Evolutionary conservation across 1,140 invertebrate genomes (phyloP).

Genomic region (Sitophilus oryzae): DNA sequence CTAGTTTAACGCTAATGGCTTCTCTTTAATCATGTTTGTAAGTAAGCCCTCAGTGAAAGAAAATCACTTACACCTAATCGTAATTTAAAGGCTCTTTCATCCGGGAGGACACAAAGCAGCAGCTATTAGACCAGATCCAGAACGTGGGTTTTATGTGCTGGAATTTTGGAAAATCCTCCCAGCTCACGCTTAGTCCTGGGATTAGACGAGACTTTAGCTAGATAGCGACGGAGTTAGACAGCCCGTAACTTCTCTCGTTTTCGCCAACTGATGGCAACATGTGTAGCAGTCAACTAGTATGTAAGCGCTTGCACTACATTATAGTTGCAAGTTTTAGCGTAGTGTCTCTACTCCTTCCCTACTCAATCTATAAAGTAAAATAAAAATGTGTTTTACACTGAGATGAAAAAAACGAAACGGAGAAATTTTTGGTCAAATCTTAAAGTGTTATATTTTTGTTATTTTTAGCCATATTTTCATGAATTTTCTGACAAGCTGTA

Average conservation of each 20-base stretch:
- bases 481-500: too few relatives aligned
- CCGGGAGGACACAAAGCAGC: slow-evolving; percentile 21
- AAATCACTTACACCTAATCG: slow-evolving; percentile 27
- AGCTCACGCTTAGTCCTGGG: slow-evolving; percentile 28
- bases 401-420: too few relatives aligned
- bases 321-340: neutral
- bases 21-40: slow-evolving; percentile 17
- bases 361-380: too few relatives aligned
- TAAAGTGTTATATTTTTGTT: too few relatives aligned
- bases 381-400: too few relatives aligned
- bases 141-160: slow-evolving; percentile 21
- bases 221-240: slow-evolving; percentile 16
- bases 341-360: too few relatives aligned
- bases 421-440: too few relatives aligned
- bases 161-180: slow-evolving; percentile 30
- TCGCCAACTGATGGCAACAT: neutral
- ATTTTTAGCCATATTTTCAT: too few relatives aligned
- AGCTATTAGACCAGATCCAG: slow-evolving; percentile 24
- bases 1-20: neutral
- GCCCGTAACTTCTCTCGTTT: slow-evolving; percentile 1
- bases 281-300: neutral
- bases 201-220: slow-evolving; percentile 28
- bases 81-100: slow-evolving; percentile 30
- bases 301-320: neutral
- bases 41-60: neutral